phyloP scores from a whole-genome alignment of 1,140 invertebrate genomes.

The Conopomorpha cramerella region DNA sequence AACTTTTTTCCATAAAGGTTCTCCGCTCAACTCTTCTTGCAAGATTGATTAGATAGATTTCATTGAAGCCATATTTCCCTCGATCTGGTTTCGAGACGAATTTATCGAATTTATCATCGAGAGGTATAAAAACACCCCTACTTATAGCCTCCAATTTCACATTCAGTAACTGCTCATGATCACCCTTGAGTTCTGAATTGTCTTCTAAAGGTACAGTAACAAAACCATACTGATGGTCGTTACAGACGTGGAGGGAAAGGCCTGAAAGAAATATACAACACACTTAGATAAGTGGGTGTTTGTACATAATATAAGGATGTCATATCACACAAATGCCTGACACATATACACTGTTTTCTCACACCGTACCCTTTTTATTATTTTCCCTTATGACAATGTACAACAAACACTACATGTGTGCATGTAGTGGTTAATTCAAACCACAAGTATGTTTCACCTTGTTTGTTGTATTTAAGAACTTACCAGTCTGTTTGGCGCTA shows the following conservation, averaged over 20 bases:
- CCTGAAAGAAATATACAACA: too few relatives aligned
- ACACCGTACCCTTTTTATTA: too few relatives aligned
- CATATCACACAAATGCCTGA: too few relatives aligned
- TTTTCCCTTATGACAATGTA: too few relatives aligned
- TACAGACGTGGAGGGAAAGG: constrained; percentile 78
- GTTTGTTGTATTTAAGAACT: constrained; percentile 9
- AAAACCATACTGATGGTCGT: constrained; percentile 82
- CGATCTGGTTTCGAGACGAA: constrained; percentile 60
- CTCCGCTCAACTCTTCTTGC: constrained; percentile 78
- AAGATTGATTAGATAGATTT: constrained; percentile 93
- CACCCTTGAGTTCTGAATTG: constrained; percentile 66
- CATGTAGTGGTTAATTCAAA: too few relatives aligned
- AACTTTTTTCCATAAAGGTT: constrained; percentile 75
- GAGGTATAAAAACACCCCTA: constrained; percentile 27
- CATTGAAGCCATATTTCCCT: constrained; percentile 71
- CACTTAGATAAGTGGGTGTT: too few relatives aligned
- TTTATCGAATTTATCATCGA: constrained; percentile 31
- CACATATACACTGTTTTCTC: too few relatives aligned
- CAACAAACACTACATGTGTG: too few relatives aligned
- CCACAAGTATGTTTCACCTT: too few relatives aligned
- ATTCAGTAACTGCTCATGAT: constrained; percentile 77
- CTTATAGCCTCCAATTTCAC: constrained; percentile 65
- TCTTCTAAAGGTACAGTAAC: constrained; percentile 81
- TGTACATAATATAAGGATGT: too few relatives aligned
- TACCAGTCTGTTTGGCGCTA: constrained; percentile 75